phyloP scores from a whole-genome alignment of 2,888 invertebrate species.

The Siphlonurus alternatus region DNA sequence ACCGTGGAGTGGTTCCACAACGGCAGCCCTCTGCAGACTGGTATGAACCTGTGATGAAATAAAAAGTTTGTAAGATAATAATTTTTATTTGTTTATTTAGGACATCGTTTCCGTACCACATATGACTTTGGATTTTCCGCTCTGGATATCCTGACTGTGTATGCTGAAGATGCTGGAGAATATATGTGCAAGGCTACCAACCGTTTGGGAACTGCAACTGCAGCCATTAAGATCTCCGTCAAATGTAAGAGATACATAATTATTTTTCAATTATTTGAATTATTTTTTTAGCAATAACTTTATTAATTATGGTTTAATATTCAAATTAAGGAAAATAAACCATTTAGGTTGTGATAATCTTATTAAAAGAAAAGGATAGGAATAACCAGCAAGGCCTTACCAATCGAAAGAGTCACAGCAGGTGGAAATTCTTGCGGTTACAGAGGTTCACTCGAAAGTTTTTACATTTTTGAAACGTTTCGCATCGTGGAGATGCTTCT shows the following conservation, averaged over 20 bases:
- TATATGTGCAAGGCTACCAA: constrained; percentile 80
- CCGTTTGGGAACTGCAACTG: constrained; percentile 64
- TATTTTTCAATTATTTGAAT: constrained; percentile 9
- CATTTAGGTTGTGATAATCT: too few relatives aligned
- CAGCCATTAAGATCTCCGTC: constrained; percentile 62
- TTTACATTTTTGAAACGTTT: too few relatives aligned
- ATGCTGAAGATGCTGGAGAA: constrained; percentile 86
- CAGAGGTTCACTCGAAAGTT: too few relatives aligned
- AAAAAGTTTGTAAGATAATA: not conserved
- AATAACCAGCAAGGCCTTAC: too few relatives aligned
- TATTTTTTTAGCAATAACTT: not conserved
- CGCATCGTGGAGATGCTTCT: too few relatives aligned
- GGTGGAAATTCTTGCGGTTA: too few relatives aligned
- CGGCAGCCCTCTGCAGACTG: constrained; percentile 70
- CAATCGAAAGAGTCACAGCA: too few relatives aligned
- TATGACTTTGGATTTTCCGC: constrained; percentile 96
- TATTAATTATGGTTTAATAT: constrained; percentile 8
- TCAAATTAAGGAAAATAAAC: too few relatives aligned
- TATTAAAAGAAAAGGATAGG: too few relatives aligned
- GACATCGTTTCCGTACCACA: constrained; percentile 82
- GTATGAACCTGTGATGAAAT: constrained; percentile 23
- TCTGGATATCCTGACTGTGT: constrained; percentile 83
- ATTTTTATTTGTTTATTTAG: constrained; percentile 17
- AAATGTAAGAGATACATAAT: constrained; percentile 44
- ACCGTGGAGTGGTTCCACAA: constrained; percentile 91